Conservation (phyloP, 2,888 invertebrate species). For the Augochlorella aurata region DNA sequence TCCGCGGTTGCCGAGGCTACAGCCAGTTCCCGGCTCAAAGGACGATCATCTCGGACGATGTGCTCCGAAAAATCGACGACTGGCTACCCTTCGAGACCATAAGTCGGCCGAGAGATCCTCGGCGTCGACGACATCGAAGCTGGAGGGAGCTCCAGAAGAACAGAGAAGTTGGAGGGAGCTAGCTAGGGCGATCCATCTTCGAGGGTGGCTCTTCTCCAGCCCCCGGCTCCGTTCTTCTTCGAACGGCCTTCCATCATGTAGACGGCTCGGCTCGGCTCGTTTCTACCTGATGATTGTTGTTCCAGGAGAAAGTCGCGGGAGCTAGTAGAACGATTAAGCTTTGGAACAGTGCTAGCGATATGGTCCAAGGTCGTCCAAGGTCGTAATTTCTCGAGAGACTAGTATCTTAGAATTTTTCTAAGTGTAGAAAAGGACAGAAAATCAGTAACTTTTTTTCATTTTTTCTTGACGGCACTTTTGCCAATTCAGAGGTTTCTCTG, state of each 20-base stretch:
- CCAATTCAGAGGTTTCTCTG: no score
- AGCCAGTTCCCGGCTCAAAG: constrained; percentile 12
- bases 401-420: no score
- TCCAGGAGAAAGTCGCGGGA: neutral
- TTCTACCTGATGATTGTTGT: neutral
- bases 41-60: no score
- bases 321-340: neutral
- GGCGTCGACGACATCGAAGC: neutral
- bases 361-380: no score
- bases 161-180: neutral
- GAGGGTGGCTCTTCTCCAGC: neutral
- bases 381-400: no score
- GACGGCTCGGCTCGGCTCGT: neutral
- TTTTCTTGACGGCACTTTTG: no score
- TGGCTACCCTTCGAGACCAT: neutral
- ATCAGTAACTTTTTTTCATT: no score
- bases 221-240: constrained; percentile 2
- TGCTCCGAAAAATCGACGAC: neutral
- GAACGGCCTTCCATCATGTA: neutral
- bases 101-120: no score
- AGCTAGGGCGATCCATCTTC: constrained; percentile 1
- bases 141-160: neutral
- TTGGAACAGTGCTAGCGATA: no score
- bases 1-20: constrained; percentile 8
- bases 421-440: no score